A percentile compares a stretch with the other conserved stretches of the same genome.
Conservation (phyloP, 1,140 invertebrate species). For the Drosophila parvula region DNA sequence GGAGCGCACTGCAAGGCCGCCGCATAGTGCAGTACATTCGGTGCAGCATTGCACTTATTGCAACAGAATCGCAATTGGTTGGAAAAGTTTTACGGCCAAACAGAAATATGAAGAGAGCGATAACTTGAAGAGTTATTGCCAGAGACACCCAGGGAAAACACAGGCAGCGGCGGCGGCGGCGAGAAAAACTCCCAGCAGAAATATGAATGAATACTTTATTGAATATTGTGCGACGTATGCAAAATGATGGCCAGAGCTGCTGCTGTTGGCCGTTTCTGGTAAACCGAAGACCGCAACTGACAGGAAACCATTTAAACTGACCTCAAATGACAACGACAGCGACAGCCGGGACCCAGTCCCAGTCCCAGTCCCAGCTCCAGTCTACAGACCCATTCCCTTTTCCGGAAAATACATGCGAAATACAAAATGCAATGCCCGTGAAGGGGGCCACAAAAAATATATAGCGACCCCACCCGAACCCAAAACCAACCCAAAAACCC, state of each 20-base stretch:
- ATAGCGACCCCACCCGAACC: slow-evolving; percentile 29
- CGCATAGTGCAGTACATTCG: slow-evolving; percentile 43
- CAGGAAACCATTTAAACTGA: slow-evolving; percentile 81
- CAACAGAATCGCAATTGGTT: slow-evolving; percentile 41
- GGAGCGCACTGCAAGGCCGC: slow-evolving; percentile 66
- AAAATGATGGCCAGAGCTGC: slow-evolving; percentile 55
- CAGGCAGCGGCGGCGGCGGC: neutral
- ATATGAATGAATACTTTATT: slow-evolving; percentile 81
- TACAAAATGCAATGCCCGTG: slow-evolving; percentile 50
- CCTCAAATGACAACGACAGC: slow-evolving; percentile 78
- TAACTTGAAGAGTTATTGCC: slow-evolving; percentile 55
- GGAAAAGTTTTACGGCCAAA: slow-evolving; percentile 39
- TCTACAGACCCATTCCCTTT: slow-evolving; percentile 20
- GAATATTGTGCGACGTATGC: slow-evolving; percentile 74
- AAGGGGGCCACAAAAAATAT: slow-evolving; percentile 38
- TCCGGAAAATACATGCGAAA: slow-evolving; percentile 38
- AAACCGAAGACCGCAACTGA: slow-evolving; percentile 77
- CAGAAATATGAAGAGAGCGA: slow-evolving; percentile 38
- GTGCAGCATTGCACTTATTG: slow-evolving; percentile 47
- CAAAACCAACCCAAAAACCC: slow-evolving; percentile 17
- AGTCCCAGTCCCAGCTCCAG: neutral
- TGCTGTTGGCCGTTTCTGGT: slow-evolving; percentile 58
- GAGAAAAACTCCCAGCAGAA: slow-evolving; percentile 44
- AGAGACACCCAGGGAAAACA: slow-evolving; percentile 31
- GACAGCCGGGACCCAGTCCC: slow-evolving; percentile 53